phyloP scores from a whole-genome alignment of 2,797 vertebrate genomes.

The Cetoscarus ocellatus region DNA sequence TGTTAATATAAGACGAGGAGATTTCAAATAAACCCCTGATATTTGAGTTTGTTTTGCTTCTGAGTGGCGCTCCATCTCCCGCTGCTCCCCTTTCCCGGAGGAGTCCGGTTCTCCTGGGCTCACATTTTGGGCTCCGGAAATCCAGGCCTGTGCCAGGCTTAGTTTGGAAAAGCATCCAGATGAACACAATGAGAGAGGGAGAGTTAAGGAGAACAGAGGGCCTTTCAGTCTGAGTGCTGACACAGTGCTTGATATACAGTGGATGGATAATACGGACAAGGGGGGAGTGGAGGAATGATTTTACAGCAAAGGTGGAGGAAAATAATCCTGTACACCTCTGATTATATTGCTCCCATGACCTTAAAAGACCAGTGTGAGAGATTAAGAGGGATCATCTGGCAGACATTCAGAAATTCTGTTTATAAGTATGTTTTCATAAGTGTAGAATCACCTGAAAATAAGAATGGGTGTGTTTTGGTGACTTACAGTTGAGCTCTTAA shows the following conservation, averaged over 20 bases:
- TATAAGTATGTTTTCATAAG: constrained; percentile 1
- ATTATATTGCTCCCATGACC: constrained; percentile 19
- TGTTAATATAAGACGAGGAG: constrained; percentile 72
- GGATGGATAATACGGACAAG: constrained; percentile 18
- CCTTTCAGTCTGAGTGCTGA: constrained; percentile 63
- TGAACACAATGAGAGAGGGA: constrained; percentile 55
- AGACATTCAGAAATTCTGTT: neutral
- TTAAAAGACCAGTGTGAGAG: neutral
- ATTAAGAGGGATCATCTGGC: neutral
- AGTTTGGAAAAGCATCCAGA: constrained; percentile 69
- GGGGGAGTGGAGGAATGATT: constrained; percentile 26
- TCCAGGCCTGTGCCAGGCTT: constrained; percentile 75
- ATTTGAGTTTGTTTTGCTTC: constrained; percentile 78
- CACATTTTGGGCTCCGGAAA: constrained; percentile 71
- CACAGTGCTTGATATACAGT: constrained; percentile 33
- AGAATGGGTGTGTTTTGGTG: neutral
- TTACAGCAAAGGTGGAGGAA: constrained; percentile 10
- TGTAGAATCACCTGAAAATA: constrained; percentile 1
- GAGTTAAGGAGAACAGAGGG: constrained; percentile 52
- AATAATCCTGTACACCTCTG: constrained; percentile 16
- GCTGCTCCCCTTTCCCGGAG: constrained; percentile 59
- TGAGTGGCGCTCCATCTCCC: constrained; percentile 60
- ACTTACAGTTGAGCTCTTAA: neutral
- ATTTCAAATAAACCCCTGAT: constrained; percentile 76
- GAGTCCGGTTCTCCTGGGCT: constrained; percentile 58